Base-by-base conservation (phyloP, 1,140 invertebrate species). In the Elysia chlorotica region DNA sequence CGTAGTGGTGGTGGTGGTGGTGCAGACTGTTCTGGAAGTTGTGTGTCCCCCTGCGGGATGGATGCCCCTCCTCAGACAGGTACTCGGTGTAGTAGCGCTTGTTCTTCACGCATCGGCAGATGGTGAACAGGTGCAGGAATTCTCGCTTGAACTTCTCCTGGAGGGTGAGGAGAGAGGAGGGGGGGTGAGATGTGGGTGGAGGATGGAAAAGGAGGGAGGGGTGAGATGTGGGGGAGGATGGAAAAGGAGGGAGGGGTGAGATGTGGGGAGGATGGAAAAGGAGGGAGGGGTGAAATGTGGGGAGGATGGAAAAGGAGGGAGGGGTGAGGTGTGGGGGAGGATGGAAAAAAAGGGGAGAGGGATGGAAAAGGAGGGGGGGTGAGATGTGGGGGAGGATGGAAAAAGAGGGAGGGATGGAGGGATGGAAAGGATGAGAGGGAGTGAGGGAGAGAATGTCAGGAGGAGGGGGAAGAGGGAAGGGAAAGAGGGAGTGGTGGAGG, bases 71-170 rank as follows among this genome's bases (percentile, higher is more conserved):
- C 57, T 78, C 74, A n/a, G 67, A 71, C 36, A 71, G 68, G 38
- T 75, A 72, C 25, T 75, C 73, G 23, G 57, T 73, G 36, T 59
- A 71, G 33, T 74, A 61, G 67, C 76, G 61, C 23, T 73, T 74
- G 53, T 68, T 35, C 63, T 67, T 53, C 6, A 62, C n/a, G 23
- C 73, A 77, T 25, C 73, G 76, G 23, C 74, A 76, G 25, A 74
- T 48, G 19, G 62, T 37, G 65, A 81, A 79, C 38, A 82, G 69
- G 19, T 68, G 48, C 10, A 75, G 74, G 71, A 82, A 82, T 53
- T 77, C 79, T n/a, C 79, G 76, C 67, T 82, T 81, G 71, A 80
- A 82, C 71, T 79, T 81, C 65, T 81, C 79, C 81, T 82, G 69
- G 2, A 65, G 69, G 36, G 25, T 63, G 30, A 57, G 14, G 54